phyloP scores from a whole-genome alignment of 2,888 invertebrate genomes.

The Thecophora atra region DNA sequence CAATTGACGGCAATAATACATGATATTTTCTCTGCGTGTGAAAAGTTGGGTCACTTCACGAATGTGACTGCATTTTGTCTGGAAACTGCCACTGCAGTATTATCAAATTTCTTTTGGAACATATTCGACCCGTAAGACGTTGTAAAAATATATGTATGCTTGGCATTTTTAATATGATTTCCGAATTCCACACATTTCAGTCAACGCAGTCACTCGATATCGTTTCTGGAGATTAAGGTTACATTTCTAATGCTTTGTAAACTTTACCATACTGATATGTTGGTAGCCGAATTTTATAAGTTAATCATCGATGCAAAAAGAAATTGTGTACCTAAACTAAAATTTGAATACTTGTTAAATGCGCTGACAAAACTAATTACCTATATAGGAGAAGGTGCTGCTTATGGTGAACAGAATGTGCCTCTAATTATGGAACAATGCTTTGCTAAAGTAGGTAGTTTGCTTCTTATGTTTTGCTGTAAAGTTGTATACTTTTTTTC shows the following conservation, averaged over 20 bases:
- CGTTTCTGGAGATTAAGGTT: slow-evolving; percentile 61
- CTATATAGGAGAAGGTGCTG: slow-evolving; percentile 61
- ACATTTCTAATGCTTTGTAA: slow-evolving; percentile 63
- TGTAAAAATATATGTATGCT: neutral
- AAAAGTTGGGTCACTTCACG: slow-evolving; percentile 61
- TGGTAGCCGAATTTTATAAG: slow-evolving; percentile 57
- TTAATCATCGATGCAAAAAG: slow-evolving; percentile 56
- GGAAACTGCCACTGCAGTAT: slow-evolving; percentile 54
- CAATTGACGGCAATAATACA: slow-evolving; percentile 62
- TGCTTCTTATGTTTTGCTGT: neutral
- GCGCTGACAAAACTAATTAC: slow-evolving; percentile 60
- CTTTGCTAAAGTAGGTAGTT: slow-evolving; percentile 53
- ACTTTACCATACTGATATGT: slow-evolving; percentile 55
- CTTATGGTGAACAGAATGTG: slow-evolving; percentile 60
- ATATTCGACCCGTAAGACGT: slow-evolving; percentile 62
- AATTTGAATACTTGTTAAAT: slow-evolving; percentile 59
- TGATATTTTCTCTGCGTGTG: slow-evolving; percentile 63
- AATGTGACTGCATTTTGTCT: slow-evolving; percentile 53
- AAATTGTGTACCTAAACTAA: slow-evolving; percentile 58
- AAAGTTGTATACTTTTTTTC: slow-evolving; percentile 8
- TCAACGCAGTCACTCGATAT: slow-evolving; percentile 59
- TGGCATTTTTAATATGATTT: neutral
- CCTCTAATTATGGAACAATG: slow-evolving; percentile 57
- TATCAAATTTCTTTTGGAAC: slow-evolving; percentile 65
- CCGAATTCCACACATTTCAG: slow-evolving; percentile 46